Percentiles rank a stretch among this genome's conserved stretches.
These are phyloP conservation scores for Ostrea denselamellosa DNA, from an alignment of 1,140 invertebrate species.

Conservation along the genomic window DNA sequence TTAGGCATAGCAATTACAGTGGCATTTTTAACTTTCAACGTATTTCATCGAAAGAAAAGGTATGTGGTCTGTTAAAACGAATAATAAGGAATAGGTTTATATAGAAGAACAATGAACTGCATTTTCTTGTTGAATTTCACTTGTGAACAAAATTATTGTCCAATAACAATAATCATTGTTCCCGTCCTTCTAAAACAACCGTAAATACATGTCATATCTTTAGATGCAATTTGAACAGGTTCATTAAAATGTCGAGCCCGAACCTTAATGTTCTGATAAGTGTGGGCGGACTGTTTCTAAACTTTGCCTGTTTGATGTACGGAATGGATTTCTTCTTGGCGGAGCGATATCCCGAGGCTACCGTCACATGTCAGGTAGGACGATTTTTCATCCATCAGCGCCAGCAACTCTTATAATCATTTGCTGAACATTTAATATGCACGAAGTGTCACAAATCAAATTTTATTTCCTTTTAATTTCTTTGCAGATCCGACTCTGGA, in stretches of 20 bases:
- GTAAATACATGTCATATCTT: too few relatives aligned
- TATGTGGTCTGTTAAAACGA: neutral
- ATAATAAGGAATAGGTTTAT: neutral
- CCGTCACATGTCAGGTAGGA: constrained; percentile 66
- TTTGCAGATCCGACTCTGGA: constrained; percentile 62
- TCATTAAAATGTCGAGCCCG: constrained; percentile 72
- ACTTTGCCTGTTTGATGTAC: constrained; percentile 61
- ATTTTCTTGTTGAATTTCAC: too few relatives aligned
- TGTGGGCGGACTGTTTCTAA: constrained; percentile 64
- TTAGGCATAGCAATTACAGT: constrained; percentile 49
- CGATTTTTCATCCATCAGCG: too few relatives aligned
- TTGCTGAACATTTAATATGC: constrained; percentile 7
- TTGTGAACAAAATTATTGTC: too few relatives aligned
- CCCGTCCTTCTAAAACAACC: too few relatives aligned
- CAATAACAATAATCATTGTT: too few relatives aligned
- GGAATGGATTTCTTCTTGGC: constrained; percentile 64
- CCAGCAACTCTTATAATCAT: neutral
- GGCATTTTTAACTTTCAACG: constrained; percentile 53
- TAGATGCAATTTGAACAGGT: constrained; percentile 59
- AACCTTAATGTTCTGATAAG: constrained; percentile 67
- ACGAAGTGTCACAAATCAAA: neutral
- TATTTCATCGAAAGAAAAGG: constrained; percentile 56
- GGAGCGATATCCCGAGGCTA: constrained; percentile 50
- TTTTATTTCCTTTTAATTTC: neutral
- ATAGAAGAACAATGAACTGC: too few relatives aligned